phyloP scores from a whole-genome alignment of 1,140 invertebrate species.

The Leptopilina boulardi region DNA sequence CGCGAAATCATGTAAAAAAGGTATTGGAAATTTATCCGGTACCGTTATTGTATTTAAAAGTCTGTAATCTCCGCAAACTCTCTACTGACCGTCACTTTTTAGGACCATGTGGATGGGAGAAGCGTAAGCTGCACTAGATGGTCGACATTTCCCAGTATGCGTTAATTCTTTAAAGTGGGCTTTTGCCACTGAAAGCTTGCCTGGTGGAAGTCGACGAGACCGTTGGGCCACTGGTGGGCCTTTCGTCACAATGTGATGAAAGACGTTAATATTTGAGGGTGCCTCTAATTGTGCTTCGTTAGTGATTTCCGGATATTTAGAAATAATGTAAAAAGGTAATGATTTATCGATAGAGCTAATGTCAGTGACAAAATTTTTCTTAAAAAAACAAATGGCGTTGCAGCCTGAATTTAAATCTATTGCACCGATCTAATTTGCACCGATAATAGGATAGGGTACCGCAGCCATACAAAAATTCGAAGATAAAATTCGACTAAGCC shows the following conservation, averaged over 20 bases:
- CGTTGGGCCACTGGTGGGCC: not conserved
- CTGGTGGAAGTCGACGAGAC: slow-evolving; percentile 7
- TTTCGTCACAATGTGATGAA: slow-evolving; percentile 1
- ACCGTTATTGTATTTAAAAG: slow-evolving; percentile 58
- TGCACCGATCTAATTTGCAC: too few species aligned
- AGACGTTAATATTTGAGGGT: too few species aligned
- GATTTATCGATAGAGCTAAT: too few species aligned
- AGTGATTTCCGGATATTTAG: too few species aligned
- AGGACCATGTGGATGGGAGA: slow-evolving; percentile 67
- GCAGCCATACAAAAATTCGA: too few species aligned
- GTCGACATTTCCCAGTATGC: not conserved
- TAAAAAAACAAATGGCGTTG: too few species aligned
- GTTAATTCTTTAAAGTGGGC: slow-evolving; percentile 17
- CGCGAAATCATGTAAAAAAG: not conserved
- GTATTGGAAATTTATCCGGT: slow-evolving; percentile 35
- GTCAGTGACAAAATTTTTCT: too few species aligned
- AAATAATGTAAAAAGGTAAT: too few species aligned
- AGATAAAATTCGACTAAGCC: too few species aligned
- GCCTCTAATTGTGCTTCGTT: too few species aligned
- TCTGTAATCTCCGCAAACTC: slow-evolving; percentile 67
- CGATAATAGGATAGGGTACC: too few species aligned
- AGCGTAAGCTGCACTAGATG: slow-evolving; percentile 61
- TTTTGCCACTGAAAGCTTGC: slow-evolving; percentile 28
- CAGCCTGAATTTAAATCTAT: too few species aligned
- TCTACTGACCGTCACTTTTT: slow-evolving; percentile 65